Conservation (phyloP, 2,888 invertebrate genomes). For the Tribolium freemani region DNA sequence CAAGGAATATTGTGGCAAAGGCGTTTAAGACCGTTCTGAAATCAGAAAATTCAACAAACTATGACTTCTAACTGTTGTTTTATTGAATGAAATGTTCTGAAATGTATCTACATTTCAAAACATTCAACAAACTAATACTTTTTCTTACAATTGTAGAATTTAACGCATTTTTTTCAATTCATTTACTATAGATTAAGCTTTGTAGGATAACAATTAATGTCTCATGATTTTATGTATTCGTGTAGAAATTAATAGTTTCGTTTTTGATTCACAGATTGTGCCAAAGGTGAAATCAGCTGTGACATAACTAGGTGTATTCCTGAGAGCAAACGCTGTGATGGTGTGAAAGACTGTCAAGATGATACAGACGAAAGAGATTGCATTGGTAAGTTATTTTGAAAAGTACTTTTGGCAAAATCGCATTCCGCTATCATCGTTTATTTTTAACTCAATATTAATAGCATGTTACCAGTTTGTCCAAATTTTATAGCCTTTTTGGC, state of each 20-base stretch:
- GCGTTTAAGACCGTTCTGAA: neutral
- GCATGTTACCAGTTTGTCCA: no score
- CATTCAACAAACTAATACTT: neutral
- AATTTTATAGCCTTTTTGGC: no score
- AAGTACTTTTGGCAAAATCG: no score
- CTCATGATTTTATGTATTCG: neutral
- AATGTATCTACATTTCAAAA: neutral
- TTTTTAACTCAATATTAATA: no score
- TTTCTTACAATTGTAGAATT: neutral
- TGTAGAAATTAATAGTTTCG: neutral
- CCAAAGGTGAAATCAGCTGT: slow-evolving; percentile 74
- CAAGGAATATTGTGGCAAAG: neutral
- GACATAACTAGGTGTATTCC: slow-evolving; percentile 74
- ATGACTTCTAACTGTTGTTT: neutral
- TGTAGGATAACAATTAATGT: neutral
- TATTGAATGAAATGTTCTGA: neutral
- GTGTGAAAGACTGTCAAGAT: slow-evolving; percentile 74
- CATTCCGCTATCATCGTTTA: no score
- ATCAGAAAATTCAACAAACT: neutral
- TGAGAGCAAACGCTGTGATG: slow-evolving; percentile 72
- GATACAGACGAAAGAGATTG: slow-evolving; percentile 79
- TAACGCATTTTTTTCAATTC: no score
- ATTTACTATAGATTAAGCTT: neutral
- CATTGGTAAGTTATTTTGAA: slow-evolving; percentile 52
- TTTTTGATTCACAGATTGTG: slow-evolving; percentile 68